phyloP scores from a whole-genome alignment of 2,888 invertebrate species.

The Cryptus armator region DNA sequence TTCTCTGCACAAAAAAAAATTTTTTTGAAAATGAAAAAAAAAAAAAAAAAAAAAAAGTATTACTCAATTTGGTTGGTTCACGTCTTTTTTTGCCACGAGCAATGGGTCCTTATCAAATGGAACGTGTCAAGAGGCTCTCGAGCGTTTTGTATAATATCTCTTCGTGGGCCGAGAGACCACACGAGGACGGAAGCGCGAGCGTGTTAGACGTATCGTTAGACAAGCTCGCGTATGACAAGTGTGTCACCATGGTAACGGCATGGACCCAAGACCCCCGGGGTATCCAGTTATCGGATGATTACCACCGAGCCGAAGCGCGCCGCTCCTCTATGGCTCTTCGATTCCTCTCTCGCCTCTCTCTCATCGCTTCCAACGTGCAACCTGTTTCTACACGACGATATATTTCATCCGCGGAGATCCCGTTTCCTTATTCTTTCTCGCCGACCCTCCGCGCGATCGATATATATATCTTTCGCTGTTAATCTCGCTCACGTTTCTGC shows the following conservation, averaged over 20 bases:
- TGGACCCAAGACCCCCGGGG: slow-evolving; percentile 47
- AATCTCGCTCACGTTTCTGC: slow-evolving; percentile 59
- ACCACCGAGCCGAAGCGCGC: slow-evolving; percentile 47
- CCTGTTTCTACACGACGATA: slow-evolving; percentile 49
- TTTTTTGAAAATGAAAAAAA: not conserved
- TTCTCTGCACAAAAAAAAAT: not conserved
- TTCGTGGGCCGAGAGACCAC: not conserved
- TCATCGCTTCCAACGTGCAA: slow-evolving; percentile 29
- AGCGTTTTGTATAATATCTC: slow-evolving; percentile 47
- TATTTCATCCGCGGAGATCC: slow-evolving; percentile 29
- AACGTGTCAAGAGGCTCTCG: slow-evolving; percentile 46
- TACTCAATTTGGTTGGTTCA: not conserved
- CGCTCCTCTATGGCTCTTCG: slow-evolving; percentile 36
- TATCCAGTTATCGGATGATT: slow-evolving; percentile 71
- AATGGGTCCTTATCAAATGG: slow-evolving; percentile 35
- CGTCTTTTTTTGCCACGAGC: slow-evolving; percentile 1
- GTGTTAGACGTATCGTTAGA: slow-evolving; percentile 59
- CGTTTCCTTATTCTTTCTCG: slow-evolving; percentile 36
- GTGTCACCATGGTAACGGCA: slow-evolving; percentile 65
- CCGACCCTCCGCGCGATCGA: slow-evolving; percentile 29
- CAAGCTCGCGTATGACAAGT: slow-evolving; percentile 61
- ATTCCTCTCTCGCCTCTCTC: slow-evolving; percentile 19
- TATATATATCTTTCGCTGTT: slow-evolving; percentile 55
- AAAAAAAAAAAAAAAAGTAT: not conserved
- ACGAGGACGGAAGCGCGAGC: slow-evolving; percentile 36